Base-by-base conservation (phyloP, 2,888 invertebrate genomes). In the Cheiracanthium punctorium region DNA sequence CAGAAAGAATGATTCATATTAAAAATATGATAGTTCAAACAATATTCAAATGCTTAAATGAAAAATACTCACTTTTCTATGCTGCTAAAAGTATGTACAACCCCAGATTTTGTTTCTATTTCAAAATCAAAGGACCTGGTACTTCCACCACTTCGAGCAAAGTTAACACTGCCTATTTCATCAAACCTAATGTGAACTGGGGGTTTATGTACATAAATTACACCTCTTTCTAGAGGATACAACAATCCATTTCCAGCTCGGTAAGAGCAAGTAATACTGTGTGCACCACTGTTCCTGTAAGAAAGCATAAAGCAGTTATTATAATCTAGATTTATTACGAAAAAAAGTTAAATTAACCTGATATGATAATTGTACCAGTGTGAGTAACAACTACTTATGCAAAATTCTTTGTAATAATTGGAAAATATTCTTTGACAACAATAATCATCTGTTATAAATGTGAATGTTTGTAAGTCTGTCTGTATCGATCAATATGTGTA, bases 201-300 rank as follows among this genome's bases (percentile, higher is more conserved):
- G 0, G 99, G 99, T 91, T 99, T 99, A 92, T 99, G 98, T 0
- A 99, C 97, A 91, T 98, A 99, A 90, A 99, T 98, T 91, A 99
- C 98, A 12, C 99, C 98, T 90, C 98, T 94, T 92, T 99, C 99
- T 65, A 99, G 92, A 0, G 99, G 99, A 92, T 99, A 99, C 72
- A 99, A 93, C 91, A 97, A 96, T 0, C 99, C 99, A 0, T 98
- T 98, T 0, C 98, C 97, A 10, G 99, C 98, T 92, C 98, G 98
- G 93, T 97, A 98, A 0, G 99, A 98, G 92, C 99, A 99, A 72
- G 96, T 95, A 74, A 99, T 95, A 0, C 97, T 97, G 0, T 97
- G 96, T 0, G 96, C 95, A 81, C 96, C 95, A 90, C 96, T 95
- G 92, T 96, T 95, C 0, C 97, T 91, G 91, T 28, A 71, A n/a